A percentile compares a stretch with the other conserved stretches of the same genome.
These are phyloP conservation scores for Spondyliosoma cantharus DNA, from an alignment of 2,797 vertebrate species.

Conservation along the genomic window DNA sequence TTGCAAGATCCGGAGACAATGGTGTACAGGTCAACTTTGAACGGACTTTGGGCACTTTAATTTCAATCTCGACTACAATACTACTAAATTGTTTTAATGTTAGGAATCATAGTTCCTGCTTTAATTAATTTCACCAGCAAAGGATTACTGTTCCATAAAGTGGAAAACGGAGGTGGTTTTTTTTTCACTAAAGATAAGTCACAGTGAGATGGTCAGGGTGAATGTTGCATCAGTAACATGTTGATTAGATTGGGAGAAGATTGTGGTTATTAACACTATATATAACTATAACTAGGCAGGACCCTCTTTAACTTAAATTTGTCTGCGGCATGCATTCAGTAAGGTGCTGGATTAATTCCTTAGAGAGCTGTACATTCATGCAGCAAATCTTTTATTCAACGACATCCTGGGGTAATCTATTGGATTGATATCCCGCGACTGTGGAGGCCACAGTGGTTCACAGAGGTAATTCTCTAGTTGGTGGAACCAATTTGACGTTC, in stretches of 20 bases:
- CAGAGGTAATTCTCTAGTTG: background rate
- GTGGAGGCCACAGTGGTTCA: background rate
- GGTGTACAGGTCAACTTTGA: background rate
- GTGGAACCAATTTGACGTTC: background rate
- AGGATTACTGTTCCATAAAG: background rate
- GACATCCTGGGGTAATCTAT: background rate
- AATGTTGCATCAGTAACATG: background rate
- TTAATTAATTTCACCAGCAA: background rate
- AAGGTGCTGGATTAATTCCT: background rate
- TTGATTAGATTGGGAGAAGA: no score
- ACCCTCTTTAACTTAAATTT: background rate
- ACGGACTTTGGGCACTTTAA: background rate
- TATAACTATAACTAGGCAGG: background rate
- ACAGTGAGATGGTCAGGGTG: background rate
- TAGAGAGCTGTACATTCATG: background rate
- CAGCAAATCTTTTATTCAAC: background rate
- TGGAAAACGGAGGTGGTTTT: no score
- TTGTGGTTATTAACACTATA: background rate
- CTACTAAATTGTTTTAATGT: background rate
- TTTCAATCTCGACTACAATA: background rate
- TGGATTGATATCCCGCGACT: background rate
- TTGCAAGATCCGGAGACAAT: background rate
- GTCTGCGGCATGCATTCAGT: background rate
- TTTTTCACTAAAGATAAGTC: background rate
- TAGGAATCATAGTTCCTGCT: background rate